phyloP scores from a whole-genome alignment of 1,140 invertebrate species.

The Neoseiulus cucumeris region DNA sequence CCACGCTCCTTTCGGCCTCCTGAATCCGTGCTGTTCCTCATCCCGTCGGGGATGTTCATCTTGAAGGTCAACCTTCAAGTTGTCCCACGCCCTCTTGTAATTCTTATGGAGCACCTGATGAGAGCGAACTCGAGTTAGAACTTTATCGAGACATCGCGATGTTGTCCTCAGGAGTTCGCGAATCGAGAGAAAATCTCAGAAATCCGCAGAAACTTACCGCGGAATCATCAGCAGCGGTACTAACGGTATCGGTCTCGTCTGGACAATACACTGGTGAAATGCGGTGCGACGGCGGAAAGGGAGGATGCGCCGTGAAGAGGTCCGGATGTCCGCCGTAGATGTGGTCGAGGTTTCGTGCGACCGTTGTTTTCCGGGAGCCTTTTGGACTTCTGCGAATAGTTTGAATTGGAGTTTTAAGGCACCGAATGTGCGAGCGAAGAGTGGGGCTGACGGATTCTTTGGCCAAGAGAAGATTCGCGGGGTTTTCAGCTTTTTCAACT shows the following conservation, averaged over 20 bases:
- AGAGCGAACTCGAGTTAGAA: too few relatives aligned
- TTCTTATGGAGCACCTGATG: conserved; percentile 51
- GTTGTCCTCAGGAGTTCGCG: too few relatives aligned
- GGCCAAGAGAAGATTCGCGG: too few relatives aligned
- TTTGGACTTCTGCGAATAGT: background rate
- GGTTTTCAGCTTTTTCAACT: too few relatives aligned
- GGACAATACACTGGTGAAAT: background rate
- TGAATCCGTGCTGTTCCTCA: conserved; percentile 23
- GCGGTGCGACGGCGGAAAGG: background rate
- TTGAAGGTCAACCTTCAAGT: conserved; percentile 46
- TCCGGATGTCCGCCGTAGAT: background rate
- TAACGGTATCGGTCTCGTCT: conserved; percentile 3
- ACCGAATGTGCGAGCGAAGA: too few relatives aligned
- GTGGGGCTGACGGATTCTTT: too few relatives aligned
- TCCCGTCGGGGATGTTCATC: conserved; percentile 33
- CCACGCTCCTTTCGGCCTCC: conserved; percentile 1
- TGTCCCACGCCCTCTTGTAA: conserved; percentile 76
- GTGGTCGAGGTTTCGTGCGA: background rate
- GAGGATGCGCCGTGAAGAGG: background rate
- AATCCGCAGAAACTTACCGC: background rate
- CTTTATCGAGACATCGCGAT: too few relatives aligned
- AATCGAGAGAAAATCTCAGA: too few relatives aligned
- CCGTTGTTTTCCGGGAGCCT: background rate
- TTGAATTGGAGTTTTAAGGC: too few relatives aligned
- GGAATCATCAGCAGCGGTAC: conserved; percentile 2